Conservation (phyloP, 1,140 invertebrate species). For the Nasonia longicornis region DNA sequence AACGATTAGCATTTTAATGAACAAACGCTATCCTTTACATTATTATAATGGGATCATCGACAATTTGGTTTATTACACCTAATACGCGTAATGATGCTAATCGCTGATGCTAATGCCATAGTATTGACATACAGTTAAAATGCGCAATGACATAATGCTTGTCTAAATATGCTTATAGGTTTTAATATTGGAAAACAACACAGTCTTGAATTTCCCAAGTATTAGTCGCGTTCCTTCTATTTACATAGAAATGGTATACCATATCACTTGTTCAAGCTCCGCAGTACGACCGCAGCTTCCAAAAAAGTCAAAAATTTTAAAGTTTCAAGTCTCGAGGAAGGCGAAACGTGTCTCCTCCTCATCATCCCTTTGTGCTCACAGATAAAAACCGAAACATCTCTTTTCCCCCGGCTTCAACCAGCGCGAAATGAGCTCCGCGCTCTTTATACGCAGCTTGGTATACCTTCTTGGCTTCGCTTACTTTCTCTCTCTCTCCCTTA, state of each 20-base stretch:
- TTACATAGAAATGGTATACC: not conserved
- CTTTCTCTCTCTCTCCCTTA: not conserved
- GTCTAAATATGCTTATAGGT: too few species aligned
- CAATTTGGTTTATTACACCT: too few species aligned
- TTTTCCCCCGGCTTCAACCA: not conserved
- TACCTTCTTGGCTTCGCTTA: not conserved
- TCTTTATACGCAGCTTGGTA: not conserved
- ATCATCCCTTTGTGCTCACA: not conserved
- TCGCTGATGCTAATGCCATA: too few species aligned
- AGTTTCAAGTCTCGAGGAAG: too few species aligned
- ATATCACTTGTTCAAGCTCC: not conserved
- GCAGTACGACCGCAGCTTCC: not conserved
- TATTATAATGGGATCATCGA: too few species aligned
- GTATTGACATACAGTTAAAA: too few species aligned
- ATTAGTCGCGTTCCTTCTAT: not conserved
- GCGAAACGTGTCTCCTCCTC: not conserved
- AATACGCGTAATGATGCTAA: too few species aligned
- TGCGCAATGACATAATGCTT: too few species aligned
- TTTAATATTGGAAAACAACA: too few species aligned
- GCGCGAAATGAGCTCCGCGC: slow-evolving; percentile 17
- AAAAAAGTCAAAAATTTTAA: not conserved
- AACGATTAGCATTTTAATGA: too few species aligned
- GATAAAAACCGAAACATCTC: slow-evolving; percentile 3
- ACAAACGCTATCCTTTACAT: too few species aligned
- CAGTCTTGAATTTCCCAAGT: too few species aligned